Conservation (phyloP, 2,888 invertebrate species). For the Melieria picta region DNA sequence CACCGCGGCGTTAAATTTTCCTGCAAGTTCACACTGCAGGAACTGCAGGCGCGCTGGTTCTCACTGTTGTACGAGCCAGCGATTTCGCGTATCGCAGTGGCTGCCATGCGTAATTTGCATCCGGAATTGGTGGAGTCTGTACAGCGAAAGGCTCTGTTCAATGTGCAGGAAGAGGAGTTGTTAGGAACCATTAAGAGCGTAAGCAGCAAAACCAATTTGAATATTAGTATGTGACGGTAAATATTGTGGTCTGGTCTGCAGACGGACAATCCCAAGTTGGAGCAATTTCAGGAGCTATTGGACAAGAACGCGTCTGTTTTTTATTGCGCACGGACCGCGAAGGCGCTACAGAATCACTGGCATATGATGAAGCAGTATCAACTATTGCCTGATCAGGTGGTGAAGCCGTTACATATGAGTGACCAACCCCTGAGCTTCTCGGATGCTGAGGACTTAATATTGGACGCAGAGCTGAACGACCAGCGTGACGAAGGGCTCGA, state of each 20-base stretch:
- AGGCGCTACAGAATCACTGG: conserved; percentile 89
- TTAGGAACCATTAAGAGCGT: conserved; percentile 84
- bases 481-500: conserved; percentile 85
- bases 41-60: conserved; percentile 96
- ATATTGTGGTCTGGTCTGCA: conserved; percentile 57
- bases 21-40: conserved; percentile 91
- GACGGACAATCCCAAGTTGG: conserved; percentile 77
- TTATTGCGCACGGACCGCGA: conserved; percentile 87
- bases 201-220: conserved; percentile 52
- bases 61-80: conserved; percentile 94
- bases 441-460: conserved; percentile 90
- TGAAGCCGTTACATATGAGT: conserved; percentile 72
- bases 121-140: conserved; percentile 88
- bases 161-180: conserved; percentile 87
- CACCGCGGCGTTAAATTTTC: conserved; percentile 95
- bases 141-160: conserved; percentile 89
- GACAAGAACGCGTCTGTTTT: conserved; percentile 86
- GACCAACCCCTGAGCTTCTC: conserved; percentile 81
- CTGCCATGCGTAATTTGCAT: conserved; percentile 93
- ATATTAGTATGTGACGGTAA: neutral
- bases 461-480: conserved; percentile 83
- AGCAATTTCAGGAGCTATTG: conserved; percentile 85
- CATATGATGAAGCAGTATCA: conserved; percentile 91
- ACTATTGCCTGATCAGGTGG: conserved; percentile 88
- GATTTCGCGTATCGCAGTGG: conserved; percentile 89